Base-by-base conservation (phyloP, 2,888 invertebrate genomes). In the Pomacea canaliculata region DNA sequence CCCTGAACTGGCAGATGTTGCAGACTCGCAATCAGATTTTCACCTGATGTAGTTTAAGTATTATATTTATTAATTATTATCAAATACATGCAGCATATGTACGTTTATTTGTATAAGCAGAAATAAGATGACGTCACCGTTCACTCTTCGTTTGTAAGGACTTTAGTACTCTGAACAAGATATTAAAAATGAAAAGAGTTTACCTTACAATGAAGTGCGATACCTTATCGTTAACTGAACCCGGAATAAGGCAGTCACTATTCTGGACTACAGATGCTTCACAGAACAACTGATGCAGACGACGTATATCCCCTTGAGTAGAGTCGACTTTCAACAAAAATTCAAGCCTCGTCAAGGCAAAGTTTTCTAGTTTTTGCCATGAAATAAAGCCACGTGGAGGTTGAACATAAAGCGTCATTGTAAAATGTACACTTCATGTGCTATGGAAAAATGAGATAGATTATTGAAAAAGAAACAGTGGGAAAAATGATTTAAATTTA, bases 181-280 rank as follows among this genome's bases (percentile, higher is more conserved):
- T 19, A 23, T 23, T 23, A n/a, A 12, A 63, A 19, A 1, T 63
- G 65, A 65, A 18, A n/a, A 56, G 74, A 18, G 67, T 37, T 60
- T 78, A 89, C 89, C 89, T 84, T 23, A 89, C 80, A n/a, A 86
- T 80, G 75, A 85, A 86, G 77, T 89, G 89, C n/a, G 89, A 89
- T 18, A 88, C 83, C n/a, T 72, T 77, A 81, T 89, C 89, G 79
- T 87, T 87, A 56, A 77, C 76, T 27, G 86, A 80, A 0, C 87
- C 86, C 46, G 83, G 84, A 70, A 88, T 87, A 63, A 89, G 80
- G 79, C 87, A 87, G 13, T 88, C 87, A n/a, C 87, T 86, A 27
- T 83, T 81, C 13, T 76, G 37, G 0, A 87, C 86, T 13, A 74
- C 73, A 10, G 75, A 46, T 1, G 74, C 66, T 56, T 82, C 80